Evolutionary conservation across 1,140 invertebrate species (phyloP).

Genomic region (Drosophila sulfurigaster): DNA sequence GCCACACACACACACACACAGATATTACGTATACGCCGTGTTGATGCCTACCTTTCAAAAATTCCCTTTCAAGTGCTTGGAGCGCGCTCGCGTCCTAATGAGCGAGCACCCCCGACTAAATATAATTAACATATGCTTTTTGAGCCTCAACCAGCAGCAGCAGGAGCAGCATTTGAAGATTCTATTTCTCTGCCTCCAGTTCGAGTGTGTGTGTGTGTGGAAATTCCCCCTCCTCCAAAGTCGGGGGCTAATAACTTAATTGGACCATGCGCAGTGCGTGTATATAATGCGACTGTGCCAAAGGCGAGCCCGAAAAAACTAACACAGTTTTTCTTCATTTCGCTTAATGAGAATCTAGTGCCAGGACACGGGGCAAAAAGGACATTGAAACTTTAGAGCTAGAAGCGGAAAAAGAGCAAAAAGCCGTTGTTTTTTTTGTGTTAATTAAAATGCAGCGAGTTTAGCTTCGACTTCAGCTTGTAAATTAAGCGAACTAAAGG

Average conservation of each 20-base stretch:
- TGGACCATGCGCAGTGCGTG: conserved; percentile 76
- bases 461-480: conserved; percentile 35
- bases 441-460: conserved; percentile 70
- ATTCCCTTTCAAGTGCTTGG: conserved; percentile 70
- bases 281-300: conserved; percentile 39
- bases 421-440: conserved; percentile 30
- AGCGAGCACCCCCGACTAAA: conserved; percentile 35
- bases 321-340: conserved; percentile 74
- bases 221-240: neutral
- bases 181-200: neutral
- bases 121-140: conserved; percentile 81
- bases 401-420: conserved; percentile 9
- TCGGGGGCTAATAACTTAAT: conserved; percentile 73
- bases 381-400: conserved; percentile 66
- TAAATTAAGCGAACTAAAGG: conserved; percentile 42
- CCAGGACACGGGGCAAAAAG: conserved; percentile 43
- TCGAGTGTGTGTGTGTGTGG: neutral
- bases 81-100: conserved; percentile 46
- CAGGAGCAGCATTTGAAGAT: conserved; percentile 50
- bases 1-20: neutral
- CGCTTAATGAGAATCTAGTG: conserved; percentile 75
- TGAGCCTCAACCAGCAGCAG: conserved; percentile 40
- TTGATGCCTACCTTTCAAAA: conserved; percentile 46
- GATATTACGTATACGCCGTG: conserved; percentile 64
- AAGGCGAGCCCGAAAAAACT: conserved; percentile 56